Evolutionary conservation across 2,888 invertebrate species (phyloP), one percentile per base, ranked within the genome.

Genomic region (Agonopterix alstromeriana): DNA sequence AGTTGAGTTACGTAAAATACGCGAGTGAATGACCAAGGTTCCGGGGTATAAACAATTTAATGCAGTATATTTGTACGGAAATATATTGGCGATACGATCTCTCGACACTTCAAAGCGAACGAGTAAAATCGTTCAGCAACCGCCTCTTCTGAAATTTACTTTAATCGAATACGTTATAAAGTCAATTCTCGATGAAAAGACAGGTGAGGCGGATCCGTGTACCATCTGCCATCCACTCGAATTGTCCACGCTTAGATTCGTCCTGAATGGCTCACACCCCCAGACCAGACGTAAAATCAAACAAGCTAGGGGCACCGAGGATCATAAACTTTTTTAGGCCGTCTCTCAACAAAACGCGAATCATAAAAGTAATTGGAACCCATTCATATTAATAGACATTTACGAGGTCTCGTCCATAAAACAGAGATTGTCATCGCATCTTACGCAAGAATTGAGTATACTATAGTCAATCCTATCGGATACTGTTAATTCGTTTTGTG

Each of bases 371-470:
- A 89, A 89, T 89, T 89, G 88, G 82, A 77, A 76, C 77, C 86
- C 82, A 89, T 89, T 89, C 88, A 87, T 88, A 89, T 89, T 88
- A 89, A 88, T 87, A 87, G 89, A 88, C 88, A 74, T 88, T 89
- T 89, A 89, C 83, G 86, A 87, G 73, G 69, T 72, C 77, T 78
- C 71, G 63, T 64, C 80, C 80, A 86, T 88, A 88, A 88, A 88
- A 86, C 82, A 74, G 84, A 84, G 87, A 88, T 87, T 88, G 87
- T 86, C 84, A 82, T 83, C 83, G 75, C 62, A 54, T 60, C 77
- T 85, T 81, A 77, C 72, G 77, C 71, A 82, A 79, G 27, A 27
- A 27, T 27, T 27, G 27, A 27, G 27, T 27, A 27, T 70, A 70
- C 67, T 68, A 62, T 65, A 67, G 70, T 43, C 69, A 70, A 71